Evolutionary conservation across 2,888 invertebrate species (phyloP), one percentile per base, ranked within the genome.

Genomic region (Dastarcus helophoroides): DNA sequence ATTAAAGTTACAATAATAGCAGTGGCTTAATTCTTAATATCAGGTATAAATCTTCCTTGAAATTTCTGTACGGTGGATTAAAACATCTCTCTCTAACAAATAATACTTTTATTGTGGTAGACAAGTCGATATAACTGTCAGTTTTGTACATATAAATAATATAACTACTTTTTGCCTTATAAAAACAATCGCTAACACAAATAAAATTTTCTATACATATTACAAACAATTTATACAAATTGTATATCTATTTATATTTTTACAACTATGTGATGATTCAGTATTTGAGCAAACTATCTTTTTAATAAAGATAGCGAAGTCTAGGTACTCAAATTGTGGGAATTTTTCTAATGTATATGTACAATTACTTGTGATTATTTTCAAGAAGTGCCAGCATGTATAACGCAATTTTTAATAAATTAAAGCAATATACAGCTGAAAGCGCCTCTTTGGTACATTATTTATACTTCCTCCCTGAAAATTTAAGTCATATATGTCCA

Each of bases 381-480:
- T n/a, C n/a, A n/a, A 3, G 43, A 45, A 48, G 42, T 35, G 47
- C 45, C 34, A 39, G 41, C 40, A 42, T 52, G 50, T 50, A 51
- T 48, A 42, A 40, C 43, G 45, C 42, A 35, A 27, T 37, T 40
- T 28, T 33, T 31, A 57, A 59, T 60, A 59, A 59, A 43, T 60
- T 57, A 60, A 59, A 58, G 58, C 58, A 51, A 56, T 54, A 53
- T 59, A 60, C 58, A 60, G 56, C 55, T 43, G 43, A 47, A 53
- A 53, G 56, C 56, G 43, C 51, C 53, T 58, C 59, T 60, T 60
- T 59, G 60, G 59, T 58, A 36, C 12, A 15, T 21, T 9, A 13
- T 14, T 3, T 14, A 12, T 30, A 19, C 9, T 19, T 16, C 22
- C 4, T 13, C 10, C 14, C 19, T 22, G 13, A 13, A 23, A 29